Conservation (phyloP, 2,113 vertebrate species). For the Sylvietta virens region DNA sequence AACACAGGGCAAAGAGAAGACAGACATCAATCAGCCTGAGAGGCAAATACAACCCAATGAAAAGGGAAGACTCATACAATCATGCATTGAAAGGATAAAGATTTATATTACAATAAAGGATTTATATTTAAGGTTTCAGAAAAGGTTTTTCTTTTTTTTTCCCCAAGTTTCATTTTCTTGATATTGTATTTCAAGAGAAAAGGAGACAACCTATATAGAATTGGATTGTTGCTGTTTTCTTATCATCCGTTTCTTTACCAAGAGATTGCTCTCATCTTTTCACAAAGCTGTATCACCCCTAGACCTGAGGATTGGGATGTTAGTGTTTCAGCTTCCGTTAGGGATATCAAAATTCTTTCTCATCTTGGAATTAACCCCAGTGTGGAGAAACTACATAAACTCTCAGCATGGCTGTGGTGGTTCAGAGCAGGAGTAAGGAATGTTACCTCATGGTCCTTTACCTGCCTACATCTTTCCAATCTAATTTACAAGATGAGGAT, state of each 20-base stretch:
- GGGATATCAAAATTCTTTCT: slow-evolving; percentile 14
- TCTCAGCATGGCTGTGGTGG: not conserved
- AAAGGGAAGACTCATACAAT: slow-evolving; percentile 43
- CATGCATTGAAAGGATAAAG: slow-evolving; percentile 43
- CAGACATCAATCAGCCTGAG: slow-evolving; percentile 61
- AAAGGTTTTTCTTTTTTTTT: not conserved
- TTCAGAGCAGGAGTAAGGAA: not conserved
- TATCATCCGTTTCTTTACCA: slow-evolving; percentile 42
- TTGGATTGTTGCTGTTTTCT: slow-evolving; percentile 48
- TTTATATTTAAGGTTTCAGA: slow-evolving; percentile 45
- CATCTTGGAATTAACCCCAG: slow-evolving; percentile 26
- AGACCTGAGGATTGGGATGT: slow-evolving; percentile 16
- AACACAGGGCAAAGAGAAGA: slow-evolving; percentile 53
- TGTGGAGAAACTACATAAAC: not conserved
- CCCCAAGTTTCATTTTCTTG: slow-evolving; percentile 34
- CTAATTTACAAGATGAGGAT: not conserved
- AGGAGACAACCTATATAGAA: slow-evolving; percentile 49
- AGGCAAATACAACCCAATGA: slow-evolving; percentile 45
- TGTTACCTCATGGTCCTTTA: not conserved
- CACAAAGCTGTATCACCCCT: slow-evolving; percentile 47
- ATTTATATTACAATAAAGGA: slow-evolving; percentile 65
- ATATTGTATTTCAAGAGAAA: slow-evolving; percentile 56
- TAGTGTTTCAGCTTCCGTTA: not conserved
- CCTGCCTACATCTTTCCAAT: not conserved
- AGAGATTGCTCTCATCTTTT: slow-evolving; percentile 60